Percentiles rank a stretch among this genome's conserved stretches.
phyloP scores from a whole-genome alignment of 2,113 vertebrate genomes.

The Asarcornis scutulata region DNA sequence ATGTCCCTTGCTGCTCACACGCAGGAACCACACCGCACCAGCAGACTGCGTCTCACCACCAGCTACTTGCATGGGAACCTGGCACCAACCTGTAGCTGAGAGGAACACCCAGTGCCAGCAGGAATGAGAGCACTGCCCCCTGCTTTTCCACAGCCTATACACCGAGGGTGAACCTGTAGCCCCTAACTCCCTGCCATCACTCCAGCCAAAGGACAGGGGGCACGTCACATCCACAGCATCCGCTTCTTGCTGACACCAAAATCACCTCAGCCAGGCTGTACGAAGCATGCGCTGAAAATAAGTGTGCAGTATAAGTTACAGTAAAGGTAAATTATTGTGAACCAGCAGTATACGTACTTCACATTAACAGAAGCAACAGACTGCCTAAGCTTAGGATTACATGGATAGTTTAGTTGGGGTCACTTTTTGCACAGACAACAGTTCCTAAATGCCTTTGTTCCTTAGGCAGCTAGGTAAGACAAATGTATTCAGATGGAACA shows the following conservation, averaged over 20 bases:
- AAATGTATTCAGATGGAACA: slow-evolving; percentile 19
- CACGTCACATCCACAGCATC: background rate
- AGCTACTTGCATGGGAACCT: background rate
- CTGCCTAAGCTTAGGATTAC: background rate
- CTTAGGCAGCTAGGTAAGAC: background rate
- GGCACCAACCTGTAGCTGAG: background rate
- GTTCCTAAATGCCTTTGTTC: background rate
- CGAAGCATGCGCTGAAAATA: accelerated
- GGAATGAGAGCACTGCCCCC: background rate
- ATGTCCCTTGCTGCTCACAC: background rate
- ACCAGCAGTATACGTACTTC: accelerated
- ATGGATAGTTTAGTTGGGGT: background rate
- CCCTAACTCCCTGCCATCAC: accelerated
- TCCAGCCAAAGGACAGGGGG: background rate
- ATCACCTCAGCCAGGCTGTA: background rate
- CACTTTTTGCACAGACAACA: background rate
- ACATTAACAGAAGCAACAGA: background rate
- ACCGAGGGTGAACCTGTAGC: accelerated
- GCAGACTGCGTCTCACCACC: background rate
- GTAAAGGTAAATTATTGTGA: background rate
- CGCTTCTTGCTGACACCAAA: background rate
- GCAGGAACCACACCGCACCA: background rate
- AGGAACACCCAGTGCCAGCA: background rate
- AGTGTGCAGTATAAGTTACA: accelerated
- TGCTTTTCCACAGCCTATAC: background rate